Percentiles rank a stretch among this genome's conserved stretches.
phyloP scores from a whole-genome alignment of 2,888 invertebrate genomes.

The Melolontha melolontha region DNA sequence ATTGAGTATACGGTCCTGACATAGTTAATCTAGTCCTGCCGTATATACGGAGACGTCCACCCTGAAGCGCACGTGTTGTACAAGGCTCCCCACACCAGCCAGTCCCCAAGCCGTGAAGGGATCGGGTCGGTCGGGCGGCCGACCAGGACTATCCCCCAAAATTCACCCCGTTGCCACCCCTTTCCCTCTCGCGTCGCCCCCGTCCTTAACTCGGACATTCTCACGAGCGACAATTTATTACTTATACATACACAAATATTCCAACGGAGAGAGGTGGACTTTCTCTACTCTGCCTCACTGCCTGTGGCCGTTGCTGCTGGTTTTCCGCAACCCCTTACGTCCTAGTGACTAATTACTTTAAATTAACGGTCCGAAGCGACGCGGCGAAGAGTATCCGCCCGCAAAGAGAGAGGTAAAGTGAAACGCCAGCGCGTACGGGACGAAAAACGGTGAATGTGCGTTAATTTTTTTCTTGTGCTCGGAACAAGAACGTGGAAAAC shows the following conservation, averaged over 20 bases:
- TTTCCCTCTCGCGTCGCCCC: conserved; percentile 64
- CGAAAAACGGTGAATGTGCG: conserved; percentile 7
- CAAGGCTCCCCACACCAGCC: conserved; percentile 57
- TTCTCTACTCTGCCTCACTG: not conserved
- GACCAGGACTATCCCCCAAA: conserved; percentile 55
- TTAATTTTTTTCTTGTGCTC: not conserved
- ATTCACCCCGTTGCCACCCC: conserved; percentile 56
- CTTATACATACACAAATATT: conserved; percentile 56
- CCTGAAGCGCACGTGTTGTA: conserved; percentile 61
- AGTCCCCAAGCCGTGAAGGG: conserved; percentile 59
- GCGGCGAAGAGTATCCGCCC: too few species aligned
- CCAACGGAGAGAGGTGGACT: conserved; percentile 4
- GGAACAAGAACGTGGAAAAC: conserved; percentile 17
- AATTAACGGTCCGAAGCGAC: conserved; percentile 41
- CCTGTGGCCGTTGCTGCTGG: conserved; percentile 34
- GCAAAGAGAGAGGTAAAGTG: too few species aligned
- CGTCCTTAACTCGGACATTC: conserved; percentile 69
- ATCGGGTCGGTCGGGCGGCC: conserved; percentile 64
- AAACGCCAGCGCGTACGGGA: too few species aligned
- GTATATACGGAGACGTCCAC: conserved; percentile 61
- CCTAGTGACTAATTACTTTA: conserved; percentile 45
- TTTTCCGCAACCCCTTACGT: conserved; percentile 43
- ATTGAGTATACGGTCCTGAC: conserved; percentile 52
- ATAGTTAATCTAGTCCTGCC: conserved; percentile 61
- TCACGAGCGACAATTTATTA: conserved; percentile 69